Percentiles rank a stretch among this genome's conserved stretches.
phyloP scores from a whole-genome alignment of 2,888 invertebrate species.

The Drosophila robusta region DNA sequence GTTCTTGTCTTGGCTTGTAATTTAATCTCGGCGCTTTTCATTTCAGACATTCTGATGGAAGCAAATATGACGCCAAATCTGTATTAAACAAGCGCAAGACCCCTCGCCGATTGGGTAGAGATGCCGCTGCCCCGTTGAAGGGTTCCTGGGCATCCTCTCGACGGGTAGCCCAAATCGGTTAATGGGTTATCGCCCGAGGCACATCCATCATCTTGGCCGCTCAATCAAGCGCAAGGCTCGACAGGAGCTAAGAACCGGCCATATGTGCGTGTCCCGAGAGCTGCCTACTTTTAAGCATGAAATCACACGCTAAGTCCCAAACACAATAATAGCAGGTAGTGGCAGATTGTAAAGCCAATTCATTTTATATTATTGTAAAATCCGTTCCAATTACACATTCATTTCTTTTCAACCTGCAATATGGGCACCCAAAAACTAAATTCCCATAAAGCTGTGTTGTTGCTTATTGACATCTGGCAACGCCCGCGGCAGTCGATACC shows the following conservation, averaged over 20 bases:
- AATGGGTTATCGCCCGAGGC: slow-evolving; percentile 10
- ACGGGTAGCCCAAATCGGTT: background rate
- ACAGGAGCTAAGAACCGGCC: background rate
- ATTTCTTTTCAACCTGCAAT: background rate
- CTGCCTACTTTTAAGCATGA: background rate
- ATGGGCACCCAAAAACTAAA: background rate
- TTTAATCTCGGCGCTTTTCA: slow-evolving; percentile 62
- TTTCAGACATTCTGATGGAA: slow-evolving; percentile 33
- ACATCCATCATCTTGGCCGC: slow-evolving; percentile 41
- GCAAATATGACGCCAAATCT: slow-evolving; percentile 44
- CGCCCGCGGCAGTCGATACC: background rate
- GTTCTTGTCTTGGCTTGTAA: slow-evolving; percentile 56
- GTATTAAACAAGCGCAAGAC: slow-evolving; percentile 20
- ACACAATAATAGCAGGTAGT: slow-evolving; percentile 9
- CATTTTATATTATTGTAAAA: background rate
- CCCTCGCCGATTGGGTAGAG: background rate
- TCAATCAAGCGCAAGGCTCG: slow-evolving; percentile 45
- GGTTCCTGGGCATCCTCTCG: slow-evolving; percentile 1
- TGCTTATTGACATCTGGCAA: slow-evolving; percentile 1
- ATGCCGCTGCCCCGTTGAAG: slow-evolving; percentile 4
- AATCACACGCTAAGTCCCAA: slow-evolving; percentile 7
- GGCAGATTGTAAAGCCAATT: background rate
- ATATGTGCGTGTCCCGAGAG: slow-evolving; percentile 12
- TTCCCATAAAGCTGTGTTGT: too few relatives aligned
- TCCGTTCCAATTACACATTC: background rate